These are phyloP conservation scores for Boloria selene DNA, from an alignment of 2,888 invertebrate genomes.

Conservation along the genomic window DNA sequence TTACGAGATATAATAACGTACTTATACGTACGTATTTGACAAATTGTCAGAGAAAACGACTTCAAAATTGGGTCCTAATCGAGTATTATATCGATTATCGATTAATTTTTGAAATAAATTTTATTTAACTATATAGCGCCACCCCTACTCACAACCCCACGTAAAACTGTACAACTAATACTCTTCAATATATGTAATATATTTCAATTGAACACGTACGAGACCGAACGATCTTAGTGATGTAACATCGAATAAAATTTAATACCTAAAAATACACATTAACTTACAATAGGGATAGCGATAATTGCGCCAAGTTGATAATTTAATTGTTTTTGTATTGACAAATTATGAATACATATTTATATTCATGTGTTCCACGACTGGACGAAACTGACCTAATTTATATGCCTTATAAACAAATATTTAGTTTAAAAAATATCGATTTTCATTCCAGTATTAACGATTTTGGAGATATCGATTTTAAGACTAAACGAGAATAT, in stretches of 20 bases:
- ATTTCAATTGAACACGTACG: slow-evolving; percentile 25
- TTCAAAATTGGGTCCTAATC: too few relatives aligned
- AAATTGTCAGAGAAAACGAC: too few relatives aligned
- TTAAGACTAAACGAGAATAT: too few relatives aligned
- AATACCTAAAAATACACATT: slow-evolving; percentile 13
- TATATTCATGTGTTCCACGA: too few relatives aligned
- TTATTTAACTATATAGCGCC: background rate
- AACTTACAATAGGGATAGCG: background rate
- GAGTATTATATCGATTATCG: too few relatives aligned
- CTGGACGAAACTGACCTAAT: background rate
- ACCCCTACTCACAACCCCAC: background rate
- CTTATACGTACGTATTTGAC: too few relatives aligned
- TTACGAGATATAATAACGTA: too few relatives aligned
- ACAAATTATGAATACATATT: background rate
- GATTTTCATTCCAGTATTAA: background rate
- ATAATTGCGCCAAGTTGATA: slow-evolving; percentile 1
- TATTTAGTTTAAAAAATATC: too few relatives aligned
- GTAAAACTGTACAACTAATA: slow-evolving; percentile 1
- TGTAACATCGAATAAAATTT: slow-evolving; percentile 25
- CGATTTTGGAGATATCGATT: background rate
- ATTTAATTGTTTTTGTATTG: slow-evolving; percentile 2
- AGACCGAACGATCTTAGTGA: slow-evolving; percentile 9
- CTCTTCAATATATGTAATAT: slow-evolving; percentile 9
- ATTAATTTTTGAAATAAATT: too few relatives aligned
- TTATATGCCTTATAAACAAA: background rate